phyloP scores from a whole-genome alignment of 1,140 invertebrate species.

The Brachionus plicatilis region DNA sequence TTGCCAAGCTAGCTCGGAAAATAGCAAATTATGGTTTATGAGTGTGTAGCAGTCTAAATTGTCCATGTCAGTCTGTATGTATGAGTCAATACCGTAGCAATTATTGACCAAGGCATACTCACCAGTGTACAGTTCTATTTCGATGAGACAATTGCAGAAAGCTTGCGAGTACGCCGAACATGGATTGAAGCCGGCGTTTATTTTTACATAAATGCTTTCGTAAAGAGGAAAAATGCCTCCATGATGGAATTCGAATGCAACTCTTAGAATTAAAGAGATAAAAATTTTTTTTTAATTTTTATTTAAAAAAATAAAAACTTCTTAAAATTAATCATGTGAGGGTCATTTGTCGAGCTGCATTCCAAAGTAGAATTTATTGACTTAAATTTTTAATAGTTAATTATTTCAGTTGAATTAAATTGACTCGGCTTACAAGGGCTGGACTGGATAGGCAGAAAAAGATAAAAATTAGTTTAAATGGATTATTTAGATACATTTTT shows the following conservation, averaged over 20 bases:
- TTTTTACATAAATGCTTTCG: neutral
- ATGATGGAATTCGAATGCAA: slow-evolving; percentile 7
- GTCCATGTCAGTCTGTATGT: neutral
- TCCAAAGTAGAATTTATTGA: neutral
- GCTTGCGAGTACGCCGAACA: neutral
- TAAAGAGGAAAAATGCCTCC: neutral
- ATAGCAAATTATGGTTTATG: neutral
- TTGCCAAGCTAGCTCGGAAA: neutral
- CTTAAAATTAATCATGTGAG: slow-evolving; percentile 18
- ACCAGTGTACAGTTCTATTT: neutral
- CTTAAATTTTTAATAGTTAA: neutral
- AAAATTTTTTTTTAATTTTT: neutral
- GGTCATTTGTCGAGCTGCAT: slow-evolving; percentile 21
- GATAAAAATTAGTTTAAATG: neutral
- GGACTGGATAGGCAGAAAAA: neutral
- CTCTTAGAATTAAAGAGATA: neutral
- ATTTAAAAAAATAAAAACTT: neutral
- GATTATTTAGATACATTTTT: neutral
- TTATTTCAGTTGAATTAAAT: neutral
- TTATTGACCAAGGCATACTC: neutral
- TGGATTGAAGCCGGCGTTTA: neutral
- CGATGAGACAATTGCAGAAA: neutral
- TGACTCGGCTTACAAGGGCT: neutral
- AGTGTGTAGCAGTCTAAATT: neutral
- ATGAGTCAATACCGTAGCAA: neutral